phyloP scores from a whole-genome alignment of 2,797 vertebrate species.

The Champsocephalus gunnari region DNA sequence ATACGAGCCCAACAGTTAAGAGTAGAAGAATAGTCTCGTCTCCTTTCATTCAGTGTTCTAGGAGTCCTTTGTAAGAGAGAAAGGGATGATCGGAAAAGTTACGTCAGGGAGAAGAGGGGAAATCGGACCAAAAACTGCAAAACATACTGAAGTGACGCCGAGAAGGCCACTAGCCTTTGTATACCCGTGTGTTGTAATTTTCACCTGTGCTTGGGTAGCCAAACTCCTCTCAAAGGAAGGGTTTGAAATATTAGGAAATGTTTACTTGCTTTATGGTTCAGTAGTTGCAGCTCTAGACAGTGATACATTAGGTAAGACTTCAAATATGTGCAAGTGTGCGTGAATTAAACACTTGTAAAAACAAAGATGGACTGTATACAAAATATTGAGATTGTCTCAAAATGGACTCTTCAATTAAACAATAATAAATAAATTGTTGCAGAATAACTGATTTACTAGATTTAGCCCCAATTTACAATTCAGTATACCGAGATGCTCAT shows the following conservation, averaged over 20 bases:
- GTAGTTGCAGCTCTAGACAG: neutral
- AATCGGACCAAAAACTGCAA: slow-evolving; percentile 42
- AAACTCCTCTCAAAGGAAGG: neutral
- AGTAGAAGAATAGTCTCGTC: slow-evolving; percentile 27
- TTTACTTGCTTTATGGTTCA: neutral
- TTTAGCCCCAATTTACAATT: neutral
- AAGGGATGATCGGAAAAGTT: slow-evolving; percentile 48
- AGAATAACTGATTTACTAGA: neutral
- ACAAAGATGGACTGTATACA: no score
- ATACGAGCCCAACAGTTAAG: slow-evolving; percentile 30
- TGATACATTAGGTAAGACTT: neutral
- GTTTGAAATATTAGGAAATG: neutral
- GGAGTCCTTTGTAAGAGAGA: slow-evolving; percentile 43
- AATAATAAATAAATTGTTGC: neutral
- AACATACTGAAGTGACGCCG: slow-evolving; percentile 1
- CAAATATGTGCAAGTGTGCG: neutral
- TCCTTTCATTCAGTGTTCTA: slow-evolving; percentile 21
- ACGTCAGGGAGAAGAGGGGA: neutral
- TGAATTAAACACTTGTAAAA: neutral
- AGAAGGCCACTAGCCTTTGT: slow-evolving; percentile 20
- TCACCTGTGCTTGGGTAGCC: slow-evolving; percentile 19
- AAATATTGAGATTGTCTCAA: no score
- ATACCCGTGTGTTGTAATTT: slow-evolving; percentile 9
- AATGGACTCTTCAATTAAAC: no score
- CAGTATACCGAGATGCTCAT: neutral